Conservation (phyloP, 2,113 vertebrate genomes). For the Centropristis striata region DNA sequence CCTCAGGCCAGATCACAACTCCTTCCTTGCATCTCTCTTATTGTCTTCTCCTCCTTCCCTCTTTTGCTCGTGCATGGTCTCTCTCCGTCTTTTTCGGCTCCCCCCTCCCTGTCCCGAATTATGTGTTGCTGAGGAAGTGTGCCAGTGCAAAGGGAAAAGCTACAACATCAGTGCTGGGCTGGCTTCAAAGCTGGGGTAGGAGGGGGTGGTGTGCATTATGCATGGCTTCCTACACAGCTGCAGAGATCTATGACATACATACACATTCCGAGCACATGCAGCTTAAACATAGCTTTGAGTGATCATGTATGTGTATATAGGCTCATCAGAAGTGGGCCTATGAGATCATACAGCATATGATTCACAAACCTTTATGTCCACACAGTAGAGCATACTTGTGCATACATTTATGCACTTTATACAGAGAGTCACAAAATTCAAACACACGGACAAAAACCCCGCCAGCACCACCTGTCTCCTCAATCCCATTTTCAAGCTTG, state of each 20-base stretch:
- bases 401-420: neutral
- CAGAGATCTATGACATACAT: conserved; percentile 42
- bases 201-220: conserved; percentile 75
- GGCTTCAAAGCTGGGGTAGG: conserved; percentile 74
- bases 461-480: conserved; percentile 26
- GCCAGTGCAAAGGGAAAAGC: conserved; percentile 53
- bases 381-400: neutral
- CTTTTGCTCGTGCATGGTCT: conserved; percentile 6
- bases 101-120: conserved; percentile 16
- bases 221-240: conserved; percentile 73
- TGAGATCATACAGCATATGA: neutral
- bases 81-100: neutral
- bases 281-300: neutral
- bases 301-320: conserved; percentile 5
- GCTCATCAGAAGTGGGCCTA: neutral
- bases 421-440: too few relatives aligned
- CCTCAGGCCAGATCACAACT: neutral
- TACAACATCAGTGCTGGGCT: conserved; percentile 59
- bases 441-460: conserved; percentile 5
- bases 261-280: conserved; percentile 10
- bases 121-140: conserved; percentile 64
- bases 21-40: neutral
- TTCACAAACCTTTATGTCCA: neutral
- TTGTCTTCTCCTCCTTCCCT: conserved; percentile 21
- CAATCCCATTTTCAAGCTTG: conserved; percentile 3